phyloP scores from a whole-genome alignment of 92 coral and sea anemone genomes.

The Parazoanthus swiftii region DNA sequence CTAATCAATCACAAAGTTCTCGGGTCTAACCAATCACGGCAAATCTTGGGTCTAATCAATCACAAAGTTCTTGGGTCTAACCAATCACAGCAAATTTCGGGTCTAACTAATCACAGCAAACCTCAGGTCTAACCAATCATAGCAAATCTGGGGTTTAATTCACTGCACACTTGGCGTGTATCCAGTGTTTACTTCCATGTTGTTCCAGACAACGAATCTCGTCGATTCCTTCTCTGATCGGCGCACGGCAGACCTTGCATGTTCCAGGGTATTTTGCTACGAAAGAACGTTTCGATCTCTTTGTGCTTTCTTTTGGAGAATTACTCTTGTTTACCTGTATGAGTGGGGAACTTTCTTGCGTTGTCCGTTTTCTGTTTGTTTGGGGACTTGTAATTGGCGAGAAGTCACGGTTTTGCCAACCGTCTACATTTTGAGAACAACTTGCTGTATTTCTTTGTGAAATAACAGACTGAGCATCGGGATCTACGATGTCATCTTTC shows the following conservation, averaged over 20 bases:
- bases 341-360: background rate
- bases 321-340: background rate
- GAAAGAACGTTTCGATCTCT: slow-evolving; percentile 1
- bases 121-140: no score
- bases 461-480: background rate
- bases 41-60: no score
- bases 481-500: background rate
- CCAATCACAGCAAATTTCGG: no score
- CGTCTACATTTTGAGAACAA: background rate
- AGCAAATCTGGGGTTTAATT: no score
- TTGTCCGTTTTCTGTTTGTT: background rate
- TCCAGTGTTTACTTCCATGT: background rate
- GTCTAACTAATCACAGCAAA: no score
- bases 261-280: background rate
- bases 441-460: background rate
- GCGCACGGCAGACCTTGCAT: background rate
- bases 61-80: no score
- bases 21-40: no score
- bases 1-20: no score
- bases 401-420: background rate
- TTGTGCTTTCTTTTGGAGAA: background rate
- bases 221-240: background rate
- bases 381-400: background rate
- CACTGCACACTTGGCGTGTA: slow-evolving; percentile 7
- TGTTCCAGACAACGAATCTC: background rate